These are phyloP conservation scores for Mythimna ferrago DNA, from an alignment of 2,888 invertebrate genomes.

Conservation along the genomic window DNA sequence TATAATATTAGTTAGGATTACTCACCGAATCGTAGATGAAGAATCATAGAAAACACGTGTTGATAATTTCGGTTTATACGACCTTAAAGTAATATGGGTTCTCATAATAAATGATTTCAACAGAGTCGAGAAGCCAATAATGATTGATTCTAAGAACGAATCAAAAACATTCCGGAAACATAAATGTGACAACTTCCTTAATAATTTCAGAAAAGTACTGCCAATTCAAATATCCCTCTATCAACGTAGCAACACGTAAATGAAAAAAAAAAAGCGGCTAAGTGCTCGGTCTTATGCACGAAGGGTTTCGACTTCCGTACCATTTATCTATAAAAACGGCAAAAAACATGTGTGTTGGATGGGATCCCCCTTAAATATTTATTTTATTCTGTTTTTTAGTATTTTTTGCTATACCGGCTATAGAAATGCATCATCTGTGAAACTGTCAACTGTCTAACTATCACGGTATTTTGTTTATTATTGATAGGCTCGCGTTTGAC, in stretches of 20 bases:
- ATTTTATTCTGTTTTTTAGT: too few relatives aligned
- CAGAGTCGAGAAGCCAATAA: conserved; percentile 24
- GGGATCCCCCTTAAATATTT: too few relatives aligned
- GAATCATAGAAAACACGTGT: conserved; percentile 17
- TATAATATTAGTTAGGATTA: too few relatives aligned
- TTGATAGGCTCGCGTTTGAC: too few relatives aligned
- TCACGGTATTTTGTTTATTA: too few relatives aligned
- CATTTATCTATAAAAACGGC: too few relatives aligned
- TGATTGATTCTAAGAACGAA: conserved; percentile 27
- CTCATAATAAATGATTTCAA: conserved; percentile 45
- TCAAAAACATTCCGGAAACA: conserved; percentile 1
- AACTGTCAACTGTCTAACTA: too few relatives aligned
- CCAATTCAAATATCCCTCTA: not conserved
- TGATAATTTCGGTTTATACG: conserved; percentile 43
- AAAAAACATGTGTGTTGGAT: too few relatives aligned
- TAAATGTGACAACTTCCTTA: conserved; percentile 16
- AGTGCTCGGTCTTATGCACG: too few relatives aligned
- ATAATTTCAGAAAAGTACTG: conserved; percentile 11
- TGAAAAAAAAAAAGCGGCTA: not conserved
- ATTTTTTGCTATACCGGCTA: too few relatives aligned
- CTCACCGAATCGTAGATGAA: not conserved
- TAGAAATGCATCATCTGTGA: too few relatives aligned
- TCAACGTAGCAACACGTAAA: not conserved
- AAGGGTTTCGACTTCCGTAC: too few relatives aligned
- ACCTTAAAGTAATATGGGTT: conserved; percentile 30